Conservation (phyloP, 2,888 invertebrate species). For the Lasioglossum malachurum region DNA sequence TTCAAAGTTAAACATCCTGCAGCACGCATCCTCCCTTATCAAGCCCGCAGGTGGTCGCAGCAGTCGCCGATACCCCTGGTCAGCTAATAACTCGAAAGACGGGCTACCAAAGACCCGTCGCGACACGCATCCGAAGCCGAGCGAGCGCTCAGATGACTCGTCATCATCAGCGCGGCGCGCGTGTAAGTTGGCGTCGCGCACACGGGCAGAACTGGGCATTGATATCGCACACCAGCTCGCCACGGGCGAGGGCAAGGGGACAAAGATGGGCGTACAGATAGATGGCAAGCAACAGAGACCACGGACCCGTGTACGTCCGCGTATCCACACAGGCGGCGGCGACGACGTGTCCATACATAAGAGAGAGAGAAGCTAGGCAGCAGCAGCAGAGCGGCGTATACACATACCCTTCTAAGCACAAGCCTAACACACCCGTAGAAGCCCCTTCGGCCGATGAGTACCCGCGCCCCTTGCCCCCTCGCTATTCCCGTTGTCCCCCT, state of each 20-base stretch:
- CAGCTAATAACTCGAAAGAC: conserved; percentile 49
- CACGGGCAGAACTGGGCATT: conserved; percentile 44
- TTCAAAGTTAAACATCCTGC: conserved; percentile 7
- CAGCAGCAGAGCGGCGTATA: conserved; percentile 58
- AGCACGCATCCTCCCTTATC: conserved; percentile 47
- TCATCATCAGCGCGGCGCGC: conserved; percentile 39
- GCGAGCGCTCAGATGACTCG: conserved; percentile 42
- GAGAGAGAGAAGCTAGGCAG: background rate
- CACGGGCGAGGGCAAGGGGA: conserved; percentile 41
- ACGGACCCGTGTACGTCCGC: conserved; percentile 58
- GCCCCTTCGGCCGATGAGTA: conserved; percentile 81
- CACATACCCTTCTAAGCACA: conserved; percentile 75
- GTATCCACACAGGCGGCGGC: conserved; percentile 42
- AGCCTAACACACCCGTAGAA: conserved; percentile 78
- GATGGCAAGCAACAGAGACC: conserved; percentile 59
- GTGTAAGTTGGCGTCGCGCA: conserved; percentile 37
- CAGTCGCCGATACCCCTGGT: conserved; percentile 22
- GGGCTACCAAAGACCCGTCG: conserved; percentile 38
- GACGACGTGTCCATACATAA: conserved; percentile 41
- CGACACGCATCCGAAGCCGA: conserved; percentile 27
- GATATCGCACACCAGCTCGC: conserved; percentile 61
- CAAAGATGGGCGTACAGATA: conserved; percentile 54
- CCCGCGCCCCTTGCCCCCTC: conserved; percentile 77
- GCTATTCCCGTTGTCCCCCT: conserved; percentile 85
- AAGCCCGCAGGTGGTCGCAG: conserved; percentile 50